Percentiles rank a stretch among this genome's conserved stretches.
These are phyloP conservation scores for Zaprionus inermis DNA, from an alignment of 1,140 invertebrate genomes.

Conservation along the genomic window DNA sequence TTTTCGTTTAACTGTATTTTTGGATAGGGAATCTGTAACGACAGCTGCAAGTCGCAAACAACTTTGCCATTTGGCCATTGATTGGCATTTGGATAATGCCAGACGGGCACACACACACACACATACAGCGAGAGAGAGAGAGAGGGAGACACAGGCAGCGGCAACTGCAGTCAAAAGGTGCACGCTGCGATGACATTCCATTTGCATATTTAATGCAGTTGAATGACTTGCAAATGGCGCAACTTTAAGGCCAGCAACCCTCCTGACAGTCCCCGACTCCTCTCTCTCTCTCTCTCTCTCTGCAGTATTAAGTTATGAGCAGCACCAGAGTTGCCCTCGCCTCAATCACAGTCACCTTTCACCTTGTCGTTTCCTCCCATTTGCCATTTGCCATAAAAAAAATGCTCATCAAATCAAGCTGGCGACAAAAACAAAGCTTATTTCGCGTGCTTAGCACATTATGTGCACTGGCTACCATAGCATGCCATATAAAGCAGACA, in stretches of 20 bases:
- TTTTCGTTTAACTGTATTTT: slow-evolving; percentile 7
- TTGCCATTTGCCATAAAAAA: slow-evolving; percentile 10
- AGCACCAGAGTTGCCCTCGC: no score
- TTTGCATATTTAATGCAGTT: slow-evolving; percentile 57
- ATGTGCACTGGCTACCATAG: not conserved
- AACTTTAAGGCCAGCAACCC: slow-evolving; percentile 33
- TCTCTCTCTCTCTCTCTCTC: not conserved
- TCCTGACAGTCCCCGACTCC: slow-evolving; percentile 4
- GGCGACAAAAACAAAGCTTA: slow-evolving; percentile 8
- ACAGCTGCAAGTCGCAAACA: slow-evolving; percentile 23
- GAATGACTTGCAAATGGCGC: slow-evolving; percentile 47
- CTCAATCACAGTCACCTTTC: not conserved
- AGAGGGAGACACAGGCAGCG: slow-evolving; percentile 3
- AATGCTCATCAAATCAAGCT: slow-evolving; percentile 6
- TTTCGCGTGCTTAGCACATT: slow-evolving; percentile 2
- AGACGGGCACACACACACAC: slow-evolving; percentile 1
- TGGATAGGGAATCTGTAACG: not conserved
- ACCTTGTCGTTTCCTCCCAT: slow-evolving; percentile 10
- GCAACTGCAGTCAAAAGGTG: slow-evolving; percentile 49
- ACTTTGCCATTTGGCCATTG: slow-evolving; percentile 31
- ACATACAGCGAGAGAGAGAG: not conserved
- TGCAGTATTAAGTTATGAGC: slow-evolving; percentile 28
- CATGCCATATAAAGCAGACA: not conserved
- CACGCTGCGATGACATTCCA: slow-evolving; percentile 37
- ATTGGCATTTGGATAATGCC: slow-evolving; percentile 47